These are phyloP conservation scores for Anabas testudineus DNA, from an alignment of 2,797 vertebrate genomes.

Conservation along the genomic window DNA sequence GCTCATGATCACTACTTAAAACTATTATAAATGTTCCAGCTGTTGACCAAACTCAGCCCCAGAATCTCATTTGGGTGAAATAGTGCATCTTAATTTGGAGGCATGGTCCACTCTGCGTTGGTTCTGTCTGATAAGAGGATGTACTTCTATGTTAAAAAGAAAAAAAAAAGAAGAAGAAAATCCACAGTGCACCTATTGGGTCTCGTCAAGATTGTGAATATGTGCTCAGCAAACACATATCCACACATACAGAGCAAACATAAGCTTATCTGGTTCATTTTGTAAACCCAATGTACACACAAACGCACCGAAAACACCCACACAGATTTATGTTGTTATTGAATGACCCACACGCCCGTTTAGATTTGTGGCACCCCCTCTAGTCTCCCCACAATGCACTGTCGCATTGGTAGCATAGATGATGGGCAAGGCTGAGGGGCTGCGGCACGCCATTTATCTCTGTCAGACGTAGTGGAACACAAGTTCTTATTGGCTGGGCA, in stretches of 20 bases:
- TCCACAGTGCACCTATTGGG: background rate
- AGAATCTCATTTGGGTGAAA: slow-evolving; percentile 15
- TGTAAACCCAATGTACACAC: slow-evolving; percentile 8
- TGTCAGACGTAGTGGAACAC: slow-evolving; percentile 78
- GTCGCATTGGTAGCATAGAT: slow-evolving; percentile 70
- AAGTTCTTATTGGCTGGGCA: slow-evolving; percentile 85
- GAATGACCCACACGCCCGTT: slow-evolving; percentile 69
- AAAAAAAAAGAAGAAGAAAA: background rate
- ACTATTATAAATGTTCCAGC: background rate
- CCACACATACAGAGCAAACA: slow-evolving; percentile 3
- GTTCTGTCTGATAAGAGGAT: background rate
- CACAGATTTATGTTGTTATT: slow-evolving; percentile 47
- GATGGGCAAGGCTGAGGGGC: slow-evolving; percentile 73
- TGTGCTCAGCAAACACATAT: slow-evolving; percentile 7
- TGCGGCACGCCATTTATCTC: slow-evolving; percentile 82
- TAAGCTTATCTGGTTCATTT: slow-evolving; percentile 16
- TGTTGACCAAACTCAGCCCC: slow-evolving; percentile 19
- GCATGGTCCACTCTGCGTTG: background rate
- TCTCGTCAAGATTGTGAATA: slow-evolving; percentile 10
- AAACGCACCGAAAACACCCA: slow-evolving; percentile 40
- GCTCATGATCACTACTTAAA: background rate
- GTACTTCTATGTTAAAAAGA: slow-evolving; percentile 6
- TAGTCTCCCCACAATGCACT: slow-evolving; percentile 62
- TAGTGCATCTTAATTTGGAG: slow-evolving; percentile 15
- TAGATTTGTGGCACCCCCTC: slow-evolving; percentile 56